These are phyloP conservation scores for Panurus biarmicus DNA, from an alignment of 2,113 vertebrate genomes.

Conservation along the genomic window DNA sequence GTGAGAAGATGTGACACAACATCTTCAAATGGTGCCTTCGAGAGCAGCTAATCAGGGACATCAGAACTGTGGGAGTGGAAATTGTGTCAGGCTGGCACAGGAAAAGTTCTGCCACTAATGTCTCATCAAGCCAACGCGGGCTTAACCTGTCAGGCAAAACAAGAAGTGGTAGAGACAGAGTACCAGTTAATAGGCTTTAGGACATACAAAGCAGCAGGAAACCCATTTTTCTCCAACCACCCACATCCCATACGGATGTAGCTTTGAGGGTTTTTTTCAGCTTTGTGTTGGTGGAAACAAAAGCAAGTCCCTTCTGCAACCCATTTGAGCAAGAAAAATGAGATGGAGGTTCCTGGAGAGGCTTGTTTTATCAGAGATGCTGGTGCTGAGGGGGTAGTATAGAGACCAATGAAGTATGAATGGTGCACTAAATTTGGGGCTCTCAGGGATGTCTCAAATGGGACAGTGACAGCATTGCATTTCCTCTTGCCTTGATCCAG, in stretches of 20 bases:
- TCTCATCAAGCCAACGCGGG: not conserved
- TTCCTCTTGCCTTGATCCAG: not conserved
- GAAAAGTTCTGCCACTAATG: not conserved
- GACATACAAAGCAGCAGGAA: conserved; percentile 44
- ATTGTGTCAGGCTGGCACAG: not conserved
- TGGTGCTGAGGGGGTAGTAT: not conserved
- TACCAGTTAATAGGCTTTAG: conserved; percentile 38
- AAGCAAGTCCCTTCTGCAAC: conserved; percentile 31
- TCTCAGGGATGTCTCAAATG: not conserved
- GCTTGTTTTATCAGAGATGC: not conserved
- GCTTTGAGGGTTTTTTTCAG: not conserved
- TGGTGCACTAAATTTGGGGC: not conserved
- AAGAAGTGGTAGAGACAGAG: conserved; percentile 16
- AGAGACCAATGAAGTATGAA: not conserved
- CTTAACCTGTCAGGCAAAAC: conserved; percentile 38
- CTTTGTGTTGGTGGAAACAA: conserved; percentile 47
- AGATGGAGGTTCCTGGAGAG: not conserved
- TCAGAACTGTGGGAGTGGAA: not conserved
- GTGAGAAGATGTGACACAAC: not conserved
- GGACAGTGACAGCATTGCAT: not conserved
- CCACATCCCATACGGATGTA: conserved; percentile 22
- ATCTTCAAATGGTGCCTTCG: not conserved
- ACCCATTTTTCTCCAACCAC: conserved; percentile 38
- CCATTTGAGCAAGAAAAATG: conserved; percentile 14
- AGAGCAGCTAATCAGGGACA: not conserved